Evolutionary conservation across 2,113 vertebrate genomes (phyloP), one percentile per base, ranked within the genome.

Genomic region (Heloderma charlesbogerti): DNA sequence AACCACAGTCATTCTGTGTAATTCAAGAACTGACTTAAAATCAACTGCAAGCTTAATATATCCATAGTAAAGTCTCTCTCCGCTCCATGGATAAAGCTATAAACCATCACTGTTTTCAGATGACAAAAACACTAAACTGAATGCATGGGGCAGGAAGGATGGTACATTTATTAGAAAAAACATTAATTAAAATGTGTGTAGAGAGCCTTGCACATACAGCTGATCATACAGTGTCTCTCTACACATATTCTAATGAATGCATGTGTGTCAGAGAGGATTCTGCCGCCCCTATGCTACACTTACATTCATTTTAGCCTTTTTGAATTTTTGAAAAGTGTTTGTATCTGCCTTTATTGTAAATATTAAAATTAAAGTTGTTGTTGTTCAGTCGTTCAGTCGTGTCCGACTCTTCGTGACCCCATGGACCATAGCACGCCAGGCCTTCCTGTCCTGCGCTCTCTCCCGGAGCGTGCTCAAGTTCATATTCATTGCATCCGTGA

Each of bases 301-400:
- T 20, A 63, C 20, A 63, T 63, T 63, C 60, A 63, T 63, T 63
- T 63, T 63, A 22, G 16, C 78, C 89, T 90, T 74, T 60, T 4
- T 87, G 37, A 57, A 75, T 16, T 48, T 22, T 31, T 34, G 31
- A 34, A 34, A 71, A 74, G 34, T 3, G 71, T 71, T 94, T 78
- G 86, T 71, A 9, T 92, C 90, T 81, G 81, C 51, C 90, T 74
- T 45, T 45, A 57, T 20, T 51, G 48, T 80, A 51, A 80, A 75
- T 27, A 51, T 51, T 51, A 3, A 79, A 51, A 79, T 51, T 80
- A 80, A 2, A 34, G 43, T 16, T 34, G 78, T 40, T 31, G n/a
- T n/a, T n/a, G n/a, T n/a, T n/a, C n/a, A n/a, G n/a, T n/a, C n/a
- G n/a, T n/a, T n/a, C n/a, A n/a, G n/a, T n/a, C n/a, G n/a, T n/a